phyloP scores from a whole-genome alignment of 2,888 invertebrate species.

The Gibbula magus region DNA sequence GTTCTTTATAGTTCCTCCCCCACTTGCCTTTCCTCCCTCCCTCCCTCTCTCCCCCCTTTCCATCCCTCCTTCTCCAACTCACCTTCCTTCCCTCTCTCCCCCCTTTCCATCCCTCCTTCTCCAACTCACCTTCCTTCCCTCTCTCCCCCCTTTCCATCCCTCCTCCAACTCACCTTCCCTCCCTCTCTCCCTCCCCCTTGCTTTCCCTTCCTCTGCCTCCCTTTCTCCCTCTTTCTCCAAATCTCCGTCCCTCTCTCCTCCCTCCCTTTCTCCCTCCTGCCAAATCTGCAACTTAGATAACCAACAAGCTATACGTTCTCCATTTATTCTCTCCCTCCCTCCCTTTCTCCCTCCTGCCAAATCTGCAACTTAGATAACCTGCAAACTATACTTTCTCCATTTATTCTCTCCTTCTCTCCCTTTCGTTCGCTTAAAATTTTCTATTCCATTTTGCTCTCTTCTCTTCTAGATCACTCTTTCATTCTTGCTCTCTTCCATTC shows the following conservation, averaged over 20 bases:
- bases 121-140: neutral
- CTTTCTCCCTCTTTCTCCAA: neutral
- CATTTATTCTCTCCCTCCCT: neutral
- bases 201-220: neutral
- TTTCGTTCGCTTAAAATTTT: neutral
- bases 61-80: neutral
- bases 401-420: neutral
- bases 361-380: too few species aligned
- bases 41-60: neutral
- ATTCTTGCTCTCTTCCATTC: slow-evolving; percentile 1
- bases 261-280: neutral
- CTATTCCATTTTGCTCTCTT: neutral
- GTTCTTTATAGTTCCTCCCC: neutral
- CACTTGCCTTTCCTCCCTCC: neutral
- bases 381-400: too few species aligned
- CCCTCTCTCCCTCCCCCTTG: neutral
- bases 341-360: too few species aligned
- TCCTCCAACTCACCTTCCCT: neutral
- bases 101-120: neutral
- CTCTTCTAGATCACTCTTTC: neutral
- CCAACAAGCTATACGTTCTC: neutral
- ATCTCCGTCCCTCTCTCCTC: neutral
- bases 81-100: neutral
- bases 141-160: neutral
- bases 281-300: too few species aligned